Evolutionary conservation across 2,113 vertebrate genomes (phyloP).

Genomic region (Protomyctophum bolini): DNA sequence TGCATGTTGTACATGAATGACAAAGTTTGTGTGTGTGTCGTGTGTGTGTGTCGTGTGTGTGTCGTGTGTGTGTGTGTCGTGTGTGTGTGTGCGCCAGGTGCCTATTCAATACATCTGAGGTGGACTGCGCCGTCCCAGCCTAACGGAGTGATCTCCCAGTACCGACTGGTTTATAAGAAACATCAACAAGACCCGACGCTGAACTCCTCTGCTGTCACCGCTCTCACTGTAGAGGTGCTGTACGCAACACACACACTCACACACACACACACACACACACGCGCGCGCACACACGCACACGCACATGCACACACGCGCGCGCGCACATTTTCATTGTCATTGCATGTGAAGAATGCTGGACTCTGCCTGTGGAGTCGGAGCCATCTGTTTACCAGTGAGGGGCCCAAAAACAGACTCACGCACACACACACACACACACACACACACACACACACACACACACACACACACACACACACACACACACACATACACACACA

Average conservation of each 20-base stretch:
- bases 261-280: neutral
- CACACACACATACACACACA: neutral
- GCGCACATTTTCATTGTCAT: constrained; percentile 42
- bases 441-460: neutral
- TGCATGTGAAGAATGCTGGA: constrained; percentile 55
- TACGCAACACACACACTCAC: constrained; percentile 49
- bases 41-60: neutral
- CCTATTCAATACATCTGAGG: constrained; percentile 84
- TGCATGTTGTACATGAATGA: no score
- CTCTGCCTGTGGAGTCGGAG: constrained; percentile 57
- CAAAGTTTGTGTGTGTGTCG: no score
- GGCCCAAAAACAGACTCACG: constrained; percentile 46
- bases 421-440: constrained; percentile 5
- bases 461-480: neutral
- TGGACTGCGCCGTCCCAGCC: constrained; percentile 84
- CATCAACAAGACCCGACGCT: constrained; percentile 75
- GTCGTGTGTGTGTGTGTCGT: constrained; percentile 3
- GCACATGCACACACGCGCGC: neutral
- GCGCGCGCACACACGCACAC: neutral
- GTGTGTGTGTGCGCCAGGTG: constrained; percentile 54
- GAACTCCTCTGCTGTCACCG: constrained; percentile 71
- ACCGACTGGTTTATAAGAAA: constrained; percentile 84
- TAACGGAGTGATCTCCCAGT: constrained; percentile 85
- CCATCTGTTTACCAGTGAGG: constrained; percentile 69
- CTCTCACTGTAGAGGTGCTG: constrained; percentile 85